Conservation (phyloP, 92 coral and sea anemone genomes). For the Epizoanthus rinbou region DNA sequence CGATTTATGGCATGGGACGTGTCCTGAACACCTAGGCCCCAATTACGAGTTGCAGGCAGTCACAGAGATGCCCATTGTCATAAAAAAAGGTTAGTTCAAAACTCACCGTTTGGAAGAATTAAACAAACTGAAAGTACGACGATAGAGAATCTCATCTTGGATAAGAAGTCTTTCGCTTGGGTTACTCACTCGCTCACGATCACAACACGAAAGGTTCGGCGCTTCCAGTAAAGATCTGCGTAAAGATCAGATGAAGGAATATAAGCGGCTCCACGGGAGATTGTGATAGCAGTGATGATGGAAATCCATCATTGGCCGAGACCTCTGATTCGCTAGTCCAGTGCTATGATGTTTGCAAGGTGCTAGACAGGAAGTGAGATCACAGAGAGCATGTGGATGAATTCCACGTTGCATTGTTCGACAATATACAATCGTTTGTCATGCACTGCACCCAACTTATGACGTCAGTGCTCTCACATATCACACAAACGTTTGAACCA, state of each 20-base stretch:
- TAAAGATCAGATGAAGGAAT: not conserved
- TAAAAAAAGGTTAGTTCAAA: no score
- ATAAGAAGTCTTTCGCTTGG: not conserved
- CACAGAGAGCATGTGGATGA: not conserved
- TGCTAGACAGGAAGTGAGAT: constrained; percentile 20
- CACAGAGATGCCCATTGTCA: not conserved
- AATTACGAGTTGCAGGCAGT: not conserved
- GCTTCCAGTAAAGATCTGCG: not conserved
- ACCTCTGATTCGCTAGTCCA: constrained; percentile 22
- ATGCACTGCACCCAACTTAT: no score
- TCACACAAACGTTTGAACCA: no score
- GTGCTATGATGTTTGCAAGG: not conserved
- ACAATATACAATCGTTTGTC: no score
- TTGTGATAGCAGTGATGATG: constrained; percentile 11
- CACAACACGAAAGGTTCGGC: not conserved
- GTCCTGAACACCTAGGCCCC: not conserved
- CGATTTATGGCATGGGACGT: not conserved
- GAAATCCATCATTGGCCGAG: not conserved
- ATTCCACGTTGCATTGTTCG: no score
- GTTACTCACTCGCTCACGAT: no score
- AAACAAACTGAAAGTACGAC: constrained; percentile 28
- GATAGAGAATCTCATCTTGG: constrained; percentile 4
- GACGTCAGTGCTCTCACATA: no score
- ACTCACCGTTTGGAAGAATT: constrained; percentile 24
- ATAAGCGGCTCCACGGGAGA: not conserved